These are phyloP conservation scores for Pyrocephalus nanus DNA, from an alignment of 2,797 vertebrate genomes.

Conservation along the genomic window DNA sequence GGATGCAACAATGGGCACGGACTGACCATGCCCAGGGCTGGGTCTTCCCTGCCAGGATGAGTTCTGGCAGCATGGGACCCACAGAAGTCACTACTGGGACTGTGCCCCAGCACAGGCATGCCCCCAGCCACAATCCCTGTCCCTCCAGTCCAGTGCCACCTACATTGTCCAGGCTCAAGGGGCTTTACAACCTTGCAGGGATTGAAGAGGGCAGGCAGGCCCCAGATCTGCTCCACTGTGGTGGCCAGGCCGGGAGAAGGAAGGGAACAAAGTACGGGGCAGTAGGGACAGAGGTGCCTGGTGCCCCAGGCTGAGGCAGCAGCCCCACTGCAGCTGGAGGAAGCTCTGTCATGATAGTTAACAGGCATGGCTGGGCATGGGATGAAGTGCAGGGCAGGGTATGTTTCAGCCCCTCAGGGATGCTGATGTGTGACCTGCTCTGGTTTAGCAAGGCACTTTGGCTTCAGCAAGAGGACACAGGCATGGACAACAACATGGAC, in stretches of 20 bases:
- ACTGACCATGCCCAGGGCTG: not conserved
- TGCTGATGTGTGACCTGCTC: not conserved
- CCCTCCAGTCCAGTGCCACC: not conserved
- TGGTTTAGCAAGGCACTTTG: accelerated
- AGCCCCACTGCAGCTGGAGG: not conserved
- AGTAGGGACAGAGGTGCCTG: not conserved
- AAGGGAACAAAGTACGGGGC: not conserved
- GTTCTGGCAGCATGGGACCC: not conserved
- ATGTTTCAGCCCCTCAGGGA: accelerated
- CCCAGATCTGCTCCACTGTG: not conserved
- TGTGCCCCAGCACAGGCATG: not conserved
- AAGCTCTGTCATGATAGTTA: accelerated
- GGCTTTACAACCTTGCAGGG: not conserved
- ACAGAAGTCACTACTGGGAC: accelerated
- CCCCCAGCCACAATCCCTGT: not conserved
- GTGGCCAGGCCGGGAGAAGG: not conserved
- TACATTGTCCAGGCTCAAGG: not conserved
- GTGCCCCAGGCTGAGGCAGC: not conserved
- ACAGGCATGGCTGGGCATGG: not conserved
- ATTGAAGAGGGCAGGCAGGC: not conserved
- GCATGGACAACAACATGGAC: accelerated
- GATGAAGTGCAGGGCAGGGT: accelerated
- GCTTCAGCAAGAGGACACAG: not conserved
- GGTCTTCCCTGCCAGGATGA: not conserved
- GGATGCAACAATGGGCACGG: accelerated